A percentile compares a stretch with the other conserved stretches of the same genome.
Conservation (phyloP, 1,140 invertebrate genomes). For the Aphidius ervi region DNA sequence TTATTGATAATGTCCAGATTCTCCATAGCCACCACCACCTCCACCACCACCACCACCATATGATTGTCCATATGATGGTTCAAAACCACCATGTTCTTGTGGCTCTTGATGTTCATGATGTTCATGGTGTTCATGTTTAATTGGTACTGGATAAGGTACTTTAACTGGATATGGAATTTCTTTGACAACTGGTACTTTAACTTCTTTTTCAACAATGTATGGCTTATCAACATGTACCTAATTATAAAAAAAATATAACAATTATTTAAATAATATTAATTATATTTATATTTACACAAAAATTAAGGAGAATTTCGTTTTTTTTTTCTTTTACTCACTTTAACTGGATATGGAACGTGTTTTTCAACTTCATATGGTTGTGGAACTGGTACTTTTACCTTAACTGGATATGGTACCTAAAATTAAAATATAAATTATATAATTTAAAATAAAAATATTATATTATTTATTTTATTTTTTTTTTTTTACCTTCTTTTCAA, state of each 20-base stretch:
- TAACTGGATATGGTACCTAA: constrained; percentile 63
- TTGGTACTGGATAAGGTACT: constrained; percentile 61
- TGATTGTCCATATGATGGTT: constrained; percentile 8
- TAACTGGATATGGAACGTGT: constrained; percentile 65
- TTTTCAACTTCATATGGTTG: constrained; percentile 73
- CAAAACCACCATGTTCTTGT: constrained; percentile 27
- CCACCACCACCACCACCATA: constrained; percentile 31
- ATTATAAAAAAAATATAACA: too few species aligned
- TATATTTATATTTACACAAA: too few species aligned
- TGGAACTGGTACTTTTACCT: constrained; percentile 52
- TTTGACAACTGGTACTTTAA: constrained; percentile 69
- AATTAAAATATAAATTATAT: constrained; percentile 67
- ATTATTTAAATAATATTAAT: too few species aligned
- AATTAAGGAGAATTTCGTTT: too few species aligned
- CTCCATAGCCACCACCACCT: constrained; percentile 26
- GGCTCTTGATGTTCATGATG: constrained; percentile 23
- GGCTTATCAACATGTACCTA: constrained; percentile 74
- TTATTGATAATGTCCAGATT: constrained; percentile 4
- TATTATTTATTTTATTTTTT: too few species aligned
- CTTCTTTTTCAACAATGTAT: constrained; percentile 70
- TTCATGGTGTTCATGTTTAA: constrained; percentile 49
- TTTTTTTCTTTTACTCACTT: constrained; percentile 51
- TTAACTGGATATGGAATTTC: constrained; percentile 72
- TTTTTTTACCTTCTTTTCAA: constrained; percentile 60
- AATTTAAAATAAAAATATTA: too few species aligned